Conservation (phyloP, 2,888 invertebrate genomes). For the Neuroscelio doddi region DNA sequence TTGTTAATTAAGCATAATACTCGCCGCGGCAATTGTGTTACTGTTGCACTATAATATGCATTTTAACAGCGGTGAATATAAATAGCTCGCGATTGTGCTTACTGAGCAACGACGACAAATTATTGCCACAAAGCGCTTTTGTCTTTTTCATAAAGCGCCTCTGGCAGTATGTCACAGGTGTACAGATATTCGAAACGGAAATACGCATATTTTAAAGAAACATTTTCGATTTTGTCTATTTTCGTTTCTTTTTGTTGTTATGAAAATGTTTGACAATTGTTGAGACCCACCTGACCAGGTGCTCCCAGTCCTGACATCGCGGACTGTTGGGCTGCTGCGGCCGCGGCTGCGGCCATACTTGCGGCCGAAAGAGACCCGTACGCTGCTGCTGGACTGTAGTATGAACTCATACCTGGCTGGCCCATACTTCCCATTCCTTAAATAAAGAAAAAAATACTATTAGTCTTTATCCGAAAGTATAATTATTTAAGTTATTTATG, state of each 20-base stretch:
- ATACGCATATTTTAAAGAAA: constrained; percentile 2
- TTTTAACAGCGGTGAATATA: constrained; percentile 8
- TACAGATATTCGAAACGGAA: constrained; percentile 1
- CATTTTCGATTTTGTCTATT: not conserved
- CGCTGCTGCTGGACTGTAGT: constrained; percentile 81
- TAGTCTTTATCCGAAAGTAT: too few relatives aligned
- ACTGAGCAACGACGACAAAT: constrained; percentile 11
- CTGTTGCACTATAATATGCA: constrained; percentile 4
- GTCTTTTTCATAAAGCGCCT: constrained; percentile 12
- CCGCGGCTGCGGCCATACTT: constrained; percentile 81
- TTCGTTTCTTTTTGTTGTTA: too few relatives aligned
- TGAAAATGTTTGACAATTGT: too few relatives aligned
- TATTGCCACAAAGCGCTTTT: constrained; percentile 11
- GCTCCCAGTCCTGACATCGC: constrained; percentile 79
- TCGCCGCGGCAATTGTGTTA: constrained; percentile 1
- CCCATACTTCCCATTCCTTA: constrained; percentile 84
- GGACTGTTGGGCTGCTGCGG: constrained; percentile 80
- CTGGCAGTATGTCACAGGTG: constrained; percentile 8
- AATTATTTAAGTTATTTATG: too few relatives aligned
- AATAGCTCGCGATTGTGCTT: constrained; percentile 10
- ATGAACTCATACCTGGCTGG: constrained; percentile 79
- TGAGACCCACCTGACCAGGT: constrained; percentile 81
- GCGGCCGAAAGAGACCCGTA: constrained; percentile 83
- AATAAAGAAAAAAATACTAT: too few relatives aligned
- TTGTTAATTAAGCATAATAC: constrained; percentile 9